These are phyloP conservation scores for Heterotilapia buettikoferi DNA, from an alignment of 2,113 vertebrate species.

Conservation along the genomic window DNA sequence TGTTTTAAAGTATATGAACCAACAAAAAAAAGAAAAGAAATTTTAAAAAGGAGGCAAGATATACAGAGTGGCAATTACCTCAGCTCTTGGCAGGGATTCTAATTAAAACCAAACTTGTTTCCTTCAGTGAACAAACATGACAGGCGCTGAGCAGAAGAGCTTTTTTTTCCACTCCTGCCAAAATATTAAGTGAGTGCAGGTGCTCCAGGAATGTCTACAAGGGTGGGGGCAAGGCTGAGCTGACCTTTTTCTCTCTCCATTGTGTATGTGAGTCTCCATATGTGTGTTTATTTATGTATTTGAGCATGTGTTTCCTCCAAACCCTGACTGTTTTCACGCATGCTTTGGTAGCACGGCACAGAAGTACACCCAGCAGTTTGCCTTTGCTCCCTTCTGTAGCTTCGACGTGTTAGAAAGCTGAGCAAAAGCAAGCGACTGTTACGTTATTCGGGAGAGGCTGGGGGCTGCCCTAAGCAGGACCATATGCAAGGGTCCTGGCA, in stretches of 20 bases:
- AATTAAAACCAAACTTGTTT: slow-evolving; percentile 86
- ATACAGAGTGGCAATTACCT: slow-evolving; percentile 67
- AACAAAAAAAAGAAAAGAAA: slow-evolving; percentile 15
- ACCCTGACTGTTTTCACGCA: slow-evolving; percentile 37
- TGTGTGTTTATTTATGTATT: slow-evolving; percentile 56
- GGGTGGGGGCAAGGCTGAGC: slow-evolving; percentile 44
- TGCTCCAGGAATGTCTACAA: slow-evolving; percentile 80
- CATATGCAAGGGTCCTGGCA: slow-evolving; percentile 62
- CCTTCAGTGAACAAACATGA: slow-evolving; percentile 77
- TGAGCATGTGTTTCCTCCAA: slow-evolving; percentile 38
- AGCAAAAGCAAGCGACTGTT: slow-evolving; percentile 48
- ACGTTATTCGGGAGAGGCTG: slow-evolving; percentile 20
- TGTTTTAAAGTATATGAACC: slow-evolving; percentile 30
- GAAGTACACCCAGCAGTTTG: slow-evolving; percentile 32
- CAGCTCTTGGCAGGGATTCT: slow-evolving; percentile 73
- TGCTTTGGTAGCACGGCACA: slow-evolving; percentile 35
- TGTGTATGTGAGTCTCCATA: slow-evolving; percentile 18
- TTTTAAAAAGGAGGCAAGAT: slow-evolving; percentile 39
- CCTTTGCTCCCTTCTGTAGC: slow-evolving; percentile 1
- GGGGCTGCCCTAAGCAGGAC: slow-evolving; percentile 55
- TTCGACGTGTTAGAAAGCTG: slow-evolving; percentile 8
- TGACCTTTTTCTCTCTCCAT: slow-evolving; percentile 59
- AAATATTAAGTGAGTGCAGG: slow-evolving; percentile 84
- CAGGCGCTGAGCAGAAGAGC: slow-evolving; percentile 67
- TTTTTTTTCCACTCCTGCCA: slow-evolving; percentile 63